Evolutionary conservation across 1,140 invertebrate genomes (phyloP).

Genomic region (Arion vulgaris): DNA sequence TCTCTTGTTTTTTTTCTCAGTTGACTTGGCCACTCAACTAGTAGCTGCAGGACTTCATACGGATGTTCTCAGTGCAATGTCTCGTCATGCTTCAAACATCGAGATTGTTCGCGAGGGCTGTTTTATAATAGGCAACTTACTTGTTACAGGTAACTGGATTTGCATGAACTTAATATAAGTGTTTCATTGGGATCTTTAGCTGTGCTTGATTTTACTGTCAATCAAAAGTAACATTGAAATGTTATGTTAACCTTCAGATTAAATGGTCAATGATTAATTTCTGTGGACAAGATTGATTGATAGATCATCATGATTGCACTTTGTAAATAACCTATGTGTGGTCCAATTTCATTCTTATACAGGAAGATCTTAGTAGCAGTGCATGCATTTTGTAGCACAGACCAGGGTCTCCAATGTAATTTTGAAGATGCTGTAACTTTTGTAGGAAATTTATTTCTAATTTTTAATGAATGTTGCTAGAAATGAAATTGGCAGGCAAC

Average conservation of each 20-base stretch:
- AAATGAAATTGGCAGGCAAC: too few relatives aligned
- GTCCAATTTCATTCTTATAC: too few relatives aligned
- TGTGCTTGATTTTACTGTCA: not conserved
- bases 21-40: constrained; percentile 41
- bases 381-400: too few relatives aligned
- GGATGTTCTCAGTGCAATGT: constrained; percentile 46
- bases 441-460: too few relatives aligned
- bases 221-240: not conserved
- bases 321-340: too few relatives aligned
- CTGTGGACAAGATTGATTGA: not conserved
- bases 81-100: constrained; percentile 40
- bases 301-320: too few relatives aligned
- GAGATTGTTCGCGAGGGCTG: constrained; percentile 50
- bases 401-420: too few relatives aligned
- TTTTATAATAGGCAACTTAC: constrained; percentile 51
- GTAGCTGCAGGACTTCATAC: constrained; percentile 41
- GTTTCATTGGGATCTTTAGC: too few relatives aligned
- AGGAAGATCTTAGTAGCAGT: too few relatives aligned
- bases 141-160: constrained; percentile 50
- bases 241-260: not conserved
- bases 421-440: too few relatives aligned
- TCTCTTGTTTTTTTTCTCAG: constrained; percentile 33
- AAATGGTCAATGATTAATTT: not conserved
- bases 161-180: too few relatives aligned
- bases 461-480: too few relatives aligned